Base-by-base conservation (phyloP, 2,797 vertebrate species). In the Cercopithecus hamlyni region DNA sequence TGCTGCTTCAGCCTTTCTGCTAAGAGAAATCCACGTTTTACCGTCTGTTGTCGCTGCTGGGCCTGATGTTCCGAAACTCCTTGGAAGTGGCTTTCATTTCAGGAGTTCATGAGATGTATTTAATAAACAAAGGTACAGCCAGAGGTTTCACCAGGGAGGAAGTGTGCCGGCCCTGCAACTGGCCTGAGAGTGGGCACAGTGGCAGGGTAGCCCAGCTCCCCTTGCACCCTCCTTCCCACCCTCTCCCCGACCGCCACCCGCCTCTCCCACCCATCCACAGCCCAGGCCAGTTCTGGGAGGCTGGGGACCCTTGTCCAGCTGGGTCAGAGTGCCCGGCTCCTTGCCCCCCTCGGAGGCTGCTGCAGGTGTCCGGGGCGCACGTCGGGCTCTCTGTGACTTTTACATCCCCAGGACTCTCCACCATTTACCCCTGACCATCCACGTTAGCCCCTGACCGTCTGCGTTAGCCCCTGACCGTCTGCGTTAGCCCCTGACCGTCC, bases 381-480 rank as follows among this genome's bases (percentile, higher is more conserved):
- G 20, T 15, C 14, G 45, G 11, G 30, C 43, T 64, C 27, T 61
- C 30, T 27, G 10, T 82, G 79, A 67, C 45, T 30, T 76, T 76
- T 52, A 30, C 70, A 24, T 33, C 70, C 45, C 39, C 33, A 67
- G 17, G 58, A 41, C 70, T 36, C 36, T 17, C 15, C 24, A n/a
- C 36, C 10, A 2, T 30, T 84, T 36, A 45, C 7, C 30, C 15
- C 61, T 33, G 58, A 33, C 27, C 0, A 0, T 64, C 58, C 13
- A 3, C 5, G 1, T 30, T 3, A 61, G 58, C 27, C 58, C 27
- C 14, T 30, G 58, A 30, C 30, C 5, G 14, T 30, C 27, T 1
- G 0, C 58, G 2, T 61, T 61, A 61, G 27, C 58, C 58, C 26
- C 11, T 13, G 57, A 58, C 57, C 11, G 0, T 58, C 11, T 0